A percentile compares a stretch with the other conserved stretches of the same genome.
phyloP scores from a whole-genome alignment of 2,888 invertebrate species.

The Temnothorax unifasciatus region DNA sequence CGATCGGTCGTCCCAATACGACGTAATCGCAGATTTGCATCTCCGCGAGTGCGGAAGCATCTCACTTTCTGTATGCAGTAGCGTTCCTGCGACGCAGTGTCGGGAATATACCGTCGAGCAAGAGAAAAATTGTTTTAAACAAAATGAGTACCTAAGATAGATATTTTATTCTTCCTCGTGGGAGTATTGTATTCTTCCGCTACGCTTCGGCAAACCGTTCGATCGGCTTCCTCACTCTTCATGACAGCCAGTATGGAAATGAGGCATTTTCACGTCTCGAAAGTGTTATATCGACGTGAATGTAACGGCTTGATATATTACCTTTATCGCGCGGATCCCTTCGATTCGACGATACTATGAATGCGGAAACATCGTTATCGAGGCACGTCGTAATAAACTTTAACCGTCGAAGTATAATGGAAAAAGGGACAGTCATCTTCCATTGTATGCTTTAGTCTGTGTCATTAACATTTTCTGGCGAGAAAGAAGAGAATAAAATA shows the following conservation, averaged over 20 bases:
- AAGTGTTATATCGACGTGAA: conserved; percentile 45
- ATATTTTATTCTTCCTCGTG: conserved; percentile 25
- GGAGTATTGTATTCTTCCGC: conserved; percentile 25
- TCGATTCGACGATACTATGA: conserved; percentile 11
- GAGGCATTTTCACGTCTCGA: conserved; percentile 56
- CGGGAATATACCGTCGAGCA: neutral
- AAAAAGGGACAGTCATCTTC: conserved; percentile 2
- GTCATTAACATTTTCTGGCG: neutral
- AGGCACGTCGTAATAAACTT: conserved; percentile 31
- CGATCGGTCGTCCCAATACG: conserved; percentile 1
- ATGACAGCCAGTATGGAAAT: conserved; percentile 60
- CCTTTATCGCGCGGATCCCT: conserved; percentile 26
- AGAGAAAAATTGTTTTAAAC: conserved; percentile 23
- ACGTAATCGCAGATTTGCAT: conserved; percentile 1
- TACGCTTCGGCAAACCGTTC: neutral
- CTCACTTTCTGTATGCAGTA: neutral
- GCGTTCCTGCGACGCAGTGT: neutral
- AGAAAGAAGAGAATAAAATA: neutral
- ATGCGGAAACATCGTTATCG: conserved; percentile 26
- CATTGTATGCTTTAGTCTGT: neutral
- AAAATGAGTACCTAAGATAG: conserved; percentile 29
- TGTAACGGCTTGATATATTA: conserved; percentile 62
- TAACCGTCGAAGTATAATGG: conserved; percentile 9
- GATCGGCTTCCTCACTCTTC: conserved; percentile 20
- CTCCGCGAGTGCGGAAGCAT: neutral